Conservation (phyloP, 2,888 invertebrate genomes). For the Calameuta idolon region DNA sequence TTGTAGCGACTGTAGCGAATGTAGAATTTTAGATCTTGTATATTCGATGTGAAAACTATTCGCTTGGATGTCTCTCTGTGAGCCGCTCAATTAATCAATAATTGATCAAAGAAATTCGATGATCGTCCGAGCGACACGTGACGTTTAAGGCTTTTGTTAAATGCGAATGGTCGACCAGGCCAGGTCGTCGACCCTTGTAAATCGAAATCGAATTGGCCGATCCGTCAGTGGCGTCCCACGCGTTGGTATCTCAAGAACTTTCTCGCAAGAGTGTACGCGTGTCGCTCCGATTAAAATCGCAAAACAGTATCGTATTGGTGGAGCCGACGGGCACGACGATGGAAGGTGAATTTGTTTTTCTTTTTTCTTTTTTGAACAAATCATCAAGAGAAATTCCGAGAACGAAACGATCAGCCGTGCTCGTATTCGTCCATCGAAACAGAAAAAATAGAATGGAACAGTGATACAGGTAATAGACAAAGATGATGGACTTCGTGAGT, state of each 20-base stretch:
- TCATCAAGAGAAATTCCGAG: background rate
- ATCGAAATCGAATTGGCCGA: too few relatives aligned
- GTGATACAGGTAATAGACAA: slow-evolving; percentile 14
- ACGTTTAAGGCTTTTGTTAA: background rate
- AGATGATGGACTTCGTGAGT: slow-evolving; percentile 14
- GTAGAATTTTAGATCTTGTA: slow-evolving; percentile 37
- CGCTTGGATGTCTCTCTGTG: slow-evolving; percentile 45
- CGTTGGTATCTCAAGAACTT: too few relatives aligned
- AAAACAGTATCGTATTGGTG: slow-evolving; percentile 21
- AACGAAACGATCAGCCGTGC: slow-evolving; percentile 2
- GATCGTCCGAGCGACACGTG: slow-evolving; percentile 2
- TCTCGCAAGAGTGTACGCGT: background rate
- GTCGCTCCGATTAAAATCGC: background rate
- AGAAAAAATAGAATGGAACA: background rate
- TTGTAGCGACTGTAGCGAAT: slow-evolving; percentile 38
- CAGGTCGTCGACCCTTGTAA: too few relatives aligned
- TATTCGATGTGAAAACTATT: slow-evolving; percentile 37
- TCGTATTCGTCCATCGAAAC: too few relatives aligned
- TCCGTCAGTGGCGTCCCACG: too few relatives aligned
- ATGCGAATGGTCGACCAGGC: background rate
- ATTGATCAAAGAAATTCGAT: slow-evolving; percentile 13
- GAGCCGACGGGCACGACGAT: slow-evolving; percentile 12
- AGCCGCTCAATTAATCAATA: slow-evolving; percentile 42
- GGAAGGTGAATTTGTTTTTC: background rate
- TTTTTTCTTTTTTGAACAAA: background rate